Base-by-base conservation (phyloP, 2,888 invertebrate genomes). In the Gisinianus flammeolus region DNA sequence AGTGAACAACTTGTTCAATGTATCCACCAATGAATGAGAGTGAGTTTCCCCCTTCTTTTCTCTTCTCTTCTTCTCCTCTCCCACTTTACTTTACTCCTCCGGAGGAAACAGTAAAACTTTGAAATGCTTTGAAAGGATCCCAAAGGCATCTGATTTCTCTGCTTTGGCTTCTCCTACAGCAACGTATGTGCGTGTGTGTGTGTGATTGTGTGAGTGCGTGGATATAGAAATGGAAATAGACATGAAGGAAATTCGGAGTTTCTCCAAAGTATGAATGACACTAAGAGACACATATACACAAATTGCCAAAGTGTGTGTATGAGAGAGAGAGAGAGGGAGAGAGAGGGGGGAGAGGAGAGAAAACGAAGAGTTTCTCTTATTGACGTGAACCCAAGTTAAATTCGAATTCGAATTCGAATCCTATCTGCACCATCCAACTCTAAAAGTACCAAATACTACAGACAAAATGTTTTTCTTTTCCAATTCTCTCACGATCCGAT, bases 61-160 rank as follows among this genome's bases (percentile, higher is more conserved):
- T n/a, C 33, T 2, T 67, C 8, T 44, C 12, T 12, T 8, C 35
- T 35, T 12, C 35, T 8, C 35, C 35, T 44, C 19, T 44, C 19
- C 44, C 6, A n/a, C n/a, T 6, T 44, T 44, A 44, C 44, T 44
- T 44, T 44, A 16, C 44, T 19, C 44, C 44, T 44, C 6, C 16
- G 24, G 26, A 70, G 26, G 64, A 52, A 70, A 70, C 54, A 54
- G 54, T 54, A 54, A 19, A 28, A 70, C 54, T 52, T 70, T 44
- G 30, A 70, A 70, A 70, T 24, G 52, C 70, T 52, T 22, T 70
- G 70, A 70, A 52, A 70, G 28, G 28, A 69, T 44, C 69, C 69
- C 69, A 69, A 69, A 44, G 22, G 69, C 69, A 70, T 54, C 54
- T 54, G 70, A 70, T 70, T 52, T 54, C 54, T 70, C 52, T 54